A percentile compares a stretch with the other conserved stretches of the same genome.
Evolutionary conservation across 2,888 invertebrate species (phyloP).

Genomic region (Drosophila kambysellisi): DNA sequence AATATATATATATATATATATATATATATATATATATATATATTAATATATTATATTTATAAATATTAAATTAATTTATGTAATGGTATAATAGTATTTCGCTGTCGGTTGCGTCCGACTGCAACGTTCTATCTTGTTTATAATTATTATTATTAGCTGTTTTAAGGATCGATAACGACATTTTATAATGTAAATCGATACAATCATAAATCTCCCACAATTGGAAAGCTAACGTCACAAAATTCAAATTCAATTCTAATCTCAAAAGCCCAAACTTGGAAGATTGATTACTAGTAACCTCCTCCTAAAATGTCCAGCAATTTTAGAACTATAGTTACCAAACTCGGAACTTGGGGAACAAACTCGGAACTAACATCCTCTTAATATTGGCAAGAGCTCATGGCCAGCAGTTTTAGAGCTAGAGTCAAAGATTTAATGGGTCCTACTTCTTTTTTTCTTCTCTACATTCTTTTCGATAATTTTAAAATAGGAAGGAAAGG

Average conservation of each 20-base stretch:
- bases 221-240: neutral
- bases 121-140: no score
- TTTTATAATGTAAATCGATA: neutral
- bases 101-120: no score
- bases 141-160: neutral
- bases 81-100: no score
- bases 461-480: neutral
- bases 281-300: neutral
- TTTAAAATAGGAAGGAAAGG: neutral
- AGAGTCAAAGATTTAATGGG: neutral
- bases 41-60: no score
- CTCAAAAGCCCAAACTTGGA: neutral
- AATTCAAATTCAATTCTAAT: neutral
- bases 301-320: neutral
- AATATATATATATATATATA: no score
- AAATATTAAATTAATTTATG: no score
- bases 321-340: no score
- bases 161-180: neutral
- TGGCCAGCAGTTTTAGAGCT: neutral
- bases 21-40: no score
- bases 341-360: neutral
- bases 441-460: neutral
- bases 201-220: neutral
- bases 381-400: neutral
- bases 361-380: neutral